A percentile compares a stretch with the other conserved stretches of the same genome.
These are phyloP conservation scores for Craseonycteris thonglongyai DNA, from an alignment of 2,113 vertebrate species.

Conservation along the genomic window DNA sequence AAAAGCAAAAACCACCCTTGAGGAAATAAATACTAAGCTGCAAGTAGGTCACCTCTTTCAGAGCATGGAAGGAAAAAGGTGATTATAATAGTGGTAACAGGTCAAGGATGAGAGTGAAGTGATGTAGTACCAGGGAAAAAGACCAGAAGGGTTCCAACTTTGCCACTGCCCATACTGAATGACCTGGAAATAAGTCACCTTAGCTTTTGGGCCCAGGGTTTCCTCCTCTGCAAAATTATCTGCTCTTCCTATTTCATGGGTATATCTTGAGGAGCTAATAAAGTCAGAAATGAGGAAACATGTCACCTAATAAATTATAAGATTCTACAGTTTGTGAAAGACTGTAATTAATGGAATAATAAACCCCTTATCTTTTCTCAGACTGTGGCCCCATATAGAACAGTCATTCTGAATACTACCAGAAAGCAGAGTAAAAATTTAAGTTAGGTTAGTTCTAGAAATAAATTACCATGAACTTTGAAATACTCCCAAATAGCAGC, in stretches of 20 bases:
- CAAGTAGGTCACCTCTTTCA: not conserved
- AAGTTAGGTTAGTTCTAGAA: not conserved
- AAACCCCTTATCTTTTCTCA: not conserved
- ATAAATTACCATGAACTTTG: not conserved
- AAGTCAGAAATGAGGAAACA: not conserved
- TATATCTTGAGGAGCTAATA: not conserved
- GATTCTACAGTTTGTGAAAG: not conserved
- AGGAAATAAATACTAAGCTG: conserved; percentile 22
- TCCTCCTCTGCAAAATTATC: not conserved
- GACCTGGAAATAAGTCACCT: not conserved
- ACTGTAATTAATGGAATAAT: not conserved
- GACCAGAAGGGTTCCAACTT: not conserved
- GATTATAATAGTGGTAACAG: not conserved
- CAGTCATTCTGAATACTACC: not conserved
- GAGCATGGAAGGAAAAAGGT: not conserved
- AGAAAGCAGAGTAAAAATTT: conserved; percentile 11
- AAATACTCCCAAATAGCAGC: not conserved
- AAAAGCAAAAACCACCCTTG: not conserved
- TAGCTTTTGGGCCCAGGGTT: not conserved
- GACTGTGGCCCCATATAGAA: not conserved
- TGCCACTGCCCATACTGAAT: not conserved
- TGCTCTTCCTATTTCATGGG: not conserved
- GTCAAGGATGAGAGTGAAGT: not conserved
- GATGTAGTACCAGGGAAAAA: not conserved
- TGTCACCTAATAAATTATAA: not conserved